Evolutionary conservation across 2,888 invertebrate species (phyloP).

Genomic region (Trissolcus japonicus): DNA sequence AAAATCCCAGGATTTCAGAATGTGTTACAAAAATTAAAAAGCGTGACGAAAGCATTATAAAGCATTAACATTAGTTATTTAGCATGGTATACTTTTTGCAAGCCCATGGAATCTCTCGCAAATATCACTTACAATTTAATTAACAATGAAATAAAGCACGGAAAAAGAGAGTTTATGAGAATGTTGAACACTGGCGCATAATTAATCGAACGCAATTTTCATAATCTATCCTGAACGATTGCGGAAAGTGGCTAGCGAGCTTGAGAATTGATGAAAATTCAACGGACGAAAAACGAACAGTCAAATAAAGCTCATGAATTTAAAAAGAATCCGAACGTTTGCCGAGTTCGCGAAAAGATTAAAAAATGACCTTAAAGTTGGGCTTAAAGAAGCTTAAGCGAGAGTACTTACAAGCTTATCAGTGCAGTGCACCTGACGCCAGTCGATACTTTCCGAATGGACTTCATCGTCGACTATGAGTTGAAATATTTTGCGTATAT

Average conservation of each 20-base stretch:
- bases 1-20: no score
- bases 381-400: constrained; percentile 60
- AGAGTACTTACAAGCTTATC: constrained; percentile 57
- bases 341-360: constrained; percentile 29
- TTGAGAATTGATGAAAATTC: no score
- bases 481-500: constrained; percentile 36
- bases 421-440: constrained; percentile 57
- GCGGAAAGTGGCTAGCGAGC: no score
- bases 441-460: constrained; percentile 54
- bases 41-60: not conserved
- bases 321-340: constrained; percentile 37
- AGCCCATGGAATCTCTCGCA: no score
- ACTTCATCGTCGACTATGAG: constrained; percentile 31
- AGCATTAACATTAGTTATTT: not conserved
- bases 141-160: no score
- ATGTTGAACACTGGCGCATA: not conserved
- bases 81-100: no score
- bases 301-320: constrained; percentile 42
- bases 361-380: constrained; percentile 52
- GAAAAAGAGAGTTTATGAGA: not conserved
- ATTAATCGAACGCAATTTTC: no score
- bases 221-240: not conserved
- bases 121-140: no score
- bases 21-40: no score
- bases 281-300: constrained; percentile 9